These are phyloP conservation scores for Pelecanus crispus DNA, from an alignment of 2,113 vertebrate species.

Conservation along the genomic window DNA sequence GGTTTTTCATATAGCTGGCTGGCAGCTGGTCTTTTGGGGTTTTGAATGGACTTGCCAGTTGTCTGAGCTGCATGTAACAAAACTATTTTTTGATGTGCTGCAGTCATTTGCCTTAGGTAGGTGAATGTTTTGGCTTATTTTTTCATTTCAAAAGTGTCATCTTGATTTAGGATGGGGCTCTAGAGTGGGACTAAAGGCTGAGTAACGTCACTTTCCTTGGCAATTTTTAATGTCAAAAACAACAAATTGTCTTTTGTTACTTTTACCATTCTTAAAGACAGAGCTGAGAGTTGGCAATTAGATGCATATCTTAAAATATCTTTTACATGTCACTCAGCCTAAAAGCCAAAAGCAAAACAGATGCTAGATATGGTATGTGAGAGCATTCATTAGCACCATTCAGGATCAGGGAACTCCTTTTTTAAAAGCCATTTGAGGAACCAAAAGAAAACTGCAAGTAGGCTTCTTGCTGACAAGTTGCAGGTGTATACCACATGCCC, in stretches of 20 bases:
- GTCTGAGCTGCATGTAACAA: neutral
- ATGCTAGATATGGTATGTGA: neutral
- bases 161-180: neutral
- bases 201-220: neutral
- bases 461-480: slow-evolving; percentile 16
- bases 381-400: slow-evolving; percentile 13
- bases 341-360: neutral
- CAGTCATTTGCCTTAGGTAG: neutral
- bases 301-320: neutral
- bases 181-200: neutral
- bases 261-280: neutral
- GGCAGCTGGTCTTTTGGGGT: neutral
- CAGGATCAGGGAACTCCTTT: neutral
- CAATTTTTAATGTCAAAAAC: neutral
- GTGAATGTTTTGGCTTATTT: neutral
- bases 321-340: neutral
- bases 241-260: neutral
- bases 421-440: neutral
- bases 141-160: neutral
- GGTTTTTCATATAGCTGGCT: neutral
- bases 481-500: slow-evolving; percentile 66
- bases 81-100: neutral
- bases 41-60: neutral
- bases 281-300: neutral
- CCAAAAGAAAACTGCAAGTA: slow-evolving; percentile 30